Evolutionary conservation across 1,140 invertebrate species (phyloP).

Genomic region (Brachionus calyciflorus): DNA sequence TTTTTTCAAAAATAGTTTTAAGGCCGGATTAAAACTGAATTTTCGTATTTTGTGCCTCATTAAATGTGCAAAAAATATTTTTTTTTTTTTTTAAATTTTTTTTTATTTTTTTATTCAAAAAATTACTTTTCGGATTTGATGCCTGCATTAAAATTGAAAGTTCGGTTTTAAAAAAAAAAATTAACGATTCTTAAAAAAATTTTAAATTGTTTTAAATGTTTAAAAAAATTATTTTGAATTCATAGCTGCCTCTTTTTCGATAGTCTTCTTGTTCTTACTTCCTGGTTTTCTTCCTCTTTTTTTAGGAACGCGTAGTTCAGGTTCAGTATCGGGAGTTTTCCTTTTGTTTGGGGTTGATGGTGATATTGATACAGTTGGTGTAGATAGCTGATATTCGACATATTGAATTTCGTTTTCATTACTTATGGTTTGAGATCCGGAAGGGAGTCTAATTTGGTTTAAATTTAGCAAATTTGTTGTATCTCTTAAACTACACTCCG

Average conservation of each 20-base stretch:
- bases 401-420: neutral
- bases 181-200: neutral
- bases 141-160: neutral
- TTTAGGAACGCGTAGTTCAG: neutral
- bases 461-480: too few relatives aligned
- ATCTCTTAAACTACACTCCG: too few relatives aligned
- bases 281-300: too few relatives aligned
- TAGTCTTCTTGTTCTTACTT: neutral
- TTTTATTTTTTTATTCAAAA: neutral
- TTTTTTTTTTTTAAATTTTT: too few relatives aligned
- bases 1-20: too few relatives aligned
- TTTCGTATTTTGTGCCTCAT: too few relatives aligned
- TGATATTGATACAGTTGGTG: neutral
- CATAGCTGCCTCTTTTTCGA: neutral
- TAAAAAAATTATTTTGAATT: neutral
- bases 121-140: neutral
- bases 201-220: too few relatives aligned
- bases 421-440: constrained; percentile 5
- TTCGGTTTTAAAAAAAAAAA: constrained; percentile 17
- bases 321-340: neutral
- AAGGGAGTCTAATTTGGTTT: too few relatives aligned
- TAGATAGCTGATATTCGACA: neutral
- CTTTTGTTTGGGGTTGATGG: neutral
- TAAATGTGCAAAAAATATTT: too few relatives aligned
- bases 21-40: too few relatives aligned